Evolutionary conservation across 2,113 vertebrate species (phyloP).

Genomic region (Coracopsis vasa): DNA sequence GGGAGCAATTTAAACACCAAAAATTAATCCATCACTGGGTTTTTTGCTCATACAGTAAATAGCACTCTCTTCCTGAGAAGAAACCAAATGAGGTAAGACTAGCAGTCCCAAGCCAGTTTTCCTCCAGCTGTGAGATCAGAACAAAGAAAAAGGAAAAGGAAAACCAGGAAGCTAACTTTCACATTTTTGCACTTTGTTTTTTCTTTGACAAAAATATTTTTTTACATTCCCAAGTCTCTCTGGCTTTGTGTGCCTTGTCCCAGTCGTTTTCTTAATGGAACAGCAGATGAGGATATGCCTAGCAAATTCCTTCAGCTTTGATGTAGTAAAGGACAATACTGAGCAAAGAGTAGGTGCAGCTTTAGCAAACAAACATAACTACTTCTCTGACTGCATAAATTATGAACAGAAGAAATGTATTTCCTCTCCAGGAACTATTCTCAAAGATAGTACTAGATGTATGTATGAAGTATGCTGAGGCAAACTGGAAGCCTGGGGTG

Average conservation of each 20-base stretch:
- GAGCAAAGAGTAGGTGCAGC: background rate
- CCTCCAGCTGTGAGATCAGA: background rate
- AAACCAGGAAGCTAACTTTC: background rate
- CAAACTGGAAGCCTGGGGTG: background rate
- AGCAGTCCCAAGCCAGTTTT: background rate
- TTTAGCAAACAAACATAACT: background rate
- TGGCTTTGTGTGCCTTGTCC: background rate
- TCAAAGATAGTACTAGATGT: background rate
- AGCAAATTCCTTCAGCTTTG: background rate
- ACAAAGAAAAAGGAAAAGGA: background rate
- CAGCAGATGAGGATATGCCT: background rate
- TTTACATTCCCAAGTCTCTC: background rate
- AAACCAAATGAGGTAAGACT: background rate
- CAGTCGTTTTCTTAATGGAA: background rate
- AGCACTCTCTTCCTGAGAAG: background rate
- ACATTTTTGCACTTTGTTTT: background rate
- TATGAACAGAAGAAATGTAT: background rate
- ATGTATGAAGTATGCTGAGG: background rate
- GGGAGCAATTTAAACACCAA: background rate
- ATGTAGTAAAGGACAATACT: background rate
- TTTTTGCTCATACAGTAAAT: constrained; percentile 11
- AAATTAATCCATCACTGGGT: background rate
- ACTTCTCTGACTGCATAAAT: background rate
- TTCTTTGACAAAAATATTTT: background rate
- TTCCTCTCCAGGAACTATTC: background rate